Evolutionary conservation across 2,797 vertebrate genomes (phyloP).

Genomic region (Coranthus polyacanthus): DNA sequence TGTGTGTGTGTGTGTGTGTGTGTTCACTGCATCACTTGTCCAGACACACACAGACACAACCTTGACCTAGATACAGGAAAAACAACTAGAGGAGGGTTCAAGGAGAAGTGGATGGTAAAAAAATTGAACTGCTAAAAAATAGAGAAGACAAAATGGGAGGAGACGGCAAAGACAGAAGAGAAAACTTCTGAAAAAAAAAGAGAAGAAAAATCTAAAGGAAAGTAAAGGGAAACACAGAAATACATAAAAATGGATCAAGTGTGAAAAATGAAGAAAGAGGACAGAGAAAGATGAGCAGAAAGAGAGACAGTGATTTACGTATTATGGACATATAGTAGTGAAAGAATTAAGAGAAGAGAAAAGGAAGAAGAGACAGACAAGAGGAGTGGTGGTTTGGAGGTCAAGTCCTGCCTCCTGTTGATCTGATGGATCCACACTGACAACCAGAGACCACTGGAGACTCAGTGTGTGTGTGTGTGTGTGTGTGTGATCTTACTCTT

Average conservation of each 20-base stretch:
- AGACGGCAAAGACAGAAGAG: not conserved
- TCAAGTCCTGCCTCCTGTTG: constrained; percentile 61
- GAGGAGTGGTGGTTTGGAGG: constrained; percentile 51
- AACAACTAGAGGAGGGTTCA: constrained; percentile 33
- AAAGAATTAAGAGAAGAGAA: not conserved
- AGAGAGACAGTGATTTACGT: no score
- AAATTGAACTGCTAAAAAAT: no score
- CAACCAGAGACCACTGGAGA: constrained; percentile 65
- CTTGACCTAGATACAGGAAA: constrained; percentile 61
- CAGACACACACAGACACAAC: constrained; percentile 45
- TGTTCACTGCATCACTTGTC: constrained; percentile 14
- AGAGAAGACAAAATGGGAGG: no score
- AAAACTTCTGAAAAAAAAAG: not conserved
- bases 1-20: constrained; percentile 26
- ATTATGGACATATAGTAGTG: no score
- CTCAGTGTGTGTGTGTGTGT: constrained; percentile 22
- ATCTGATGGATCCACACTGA: constrained; percentile 74
- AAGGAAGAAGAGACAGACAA: not conserved
- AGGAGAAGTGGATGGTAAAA: constrained; percentile 37
- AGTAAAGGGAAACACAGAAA: not conserved
- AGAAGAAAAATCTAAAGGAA: not conserved
- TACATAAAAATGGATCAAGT: not conserved
- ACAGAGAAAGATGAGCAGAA: not conserved
- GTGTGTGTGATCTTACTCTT: no score
- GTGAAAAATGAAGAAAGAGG: not conserved